Percentiles rank a stretch among this genome's conserved stretches.
Conservation (phyloP, 2,888 invertebrate species). For the Gandaritis pyraliata region DNA sequence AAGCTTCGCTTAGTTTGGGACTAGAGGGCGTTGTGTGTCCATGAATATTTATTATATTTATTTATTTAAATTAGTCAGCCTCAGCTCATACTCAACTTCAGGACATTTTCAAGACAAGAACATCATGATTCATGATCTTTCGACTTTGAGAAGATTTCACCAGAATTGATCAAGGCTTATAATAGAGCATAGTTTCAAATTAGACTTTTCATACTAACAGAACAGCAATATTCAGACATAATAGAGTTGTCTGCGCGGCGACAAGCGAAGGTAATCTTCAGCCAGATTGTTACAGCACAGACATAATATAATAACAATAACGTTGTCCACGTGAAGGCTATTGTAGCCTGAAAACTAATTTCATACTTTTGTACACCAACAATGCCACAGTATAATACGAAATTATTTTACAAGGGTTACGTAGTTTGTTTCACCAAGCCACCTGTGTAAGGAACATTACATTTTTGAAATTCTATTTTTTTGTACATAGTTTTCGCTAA, state of each 20-base stretch:
- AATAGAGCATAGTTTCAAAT: slow-evolving; percentile 3
- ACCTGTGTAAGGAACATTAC: too few relatives aligned
- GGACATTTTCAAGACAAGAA: too few relatives aligned
- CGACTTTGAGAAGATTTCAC: too few relatives aligned
- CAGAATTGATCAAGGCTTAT: too few relatives aligned
- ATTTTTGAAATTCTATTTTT: too few relatives aligned
- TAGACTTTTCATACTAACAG: slow-evolving; percentile 22
- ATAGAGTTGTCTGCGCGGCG: slow-evolving; percentile 52
- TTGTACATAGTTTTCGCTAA: too few relatives aligned
- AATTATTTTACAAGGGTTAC: background rate
- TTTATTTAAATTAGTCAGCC: too few relatives aligned
- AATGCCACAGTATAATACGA: background rate
- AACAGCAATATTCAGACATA: slow-evolving; percentile 52
- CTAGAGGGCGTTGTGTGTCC: too few relatives aligned
- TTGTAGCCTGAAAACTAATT: slow-evolving; percentile 37
- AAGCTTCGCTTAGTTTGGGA: too few relatives aligned
- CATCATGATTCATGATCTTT: too few relatives aligned
- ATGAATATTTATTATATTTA: too few relatives aligned
- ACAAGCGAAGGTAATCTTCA: slow-evolving; percentile 41
- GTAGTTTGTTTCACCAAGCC: background rate
- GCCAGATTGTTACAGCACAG: slow-evolving; percentile 35
- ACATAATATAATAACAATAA: slow-evolving; percentile 8
- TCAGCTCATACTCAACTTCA: too few relatives aligned
- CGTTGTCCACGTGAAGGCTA: slow-evolving; percentile 26
- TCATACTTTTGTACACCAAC: slow-evolving; percentile 24